Evolutionary conservation across 1,140 invertebrate species (phyloP).

Genomic region (Drosophila nebulosa): DNA sequence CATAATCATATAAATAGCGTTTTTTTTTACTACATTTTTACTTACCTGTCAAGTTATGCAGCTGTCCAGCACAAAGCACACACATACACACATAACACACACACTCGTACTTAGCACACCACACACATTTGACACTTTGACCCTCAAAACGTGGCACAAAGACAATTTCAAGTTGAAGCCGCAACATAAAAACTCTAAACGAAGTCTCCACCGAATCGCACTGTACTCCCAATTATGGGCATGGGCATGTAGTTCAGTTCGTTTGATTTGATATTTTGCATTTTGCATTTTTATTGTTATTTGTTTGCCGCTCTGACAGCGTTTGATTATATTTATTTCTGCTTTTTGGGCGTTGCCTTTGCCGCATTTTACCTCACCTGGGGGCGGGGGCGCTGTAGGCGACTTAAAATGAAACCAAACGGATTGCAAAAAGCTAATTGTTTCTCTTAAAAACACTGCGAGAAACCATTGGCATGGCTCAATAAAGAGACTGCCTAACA

Average conservation of each 20-base stretch:
- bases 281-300: constrained; percentile 69
- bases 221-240: constrained; percentile 60
- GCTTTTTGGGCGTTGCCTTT: constrained; percentile 60
- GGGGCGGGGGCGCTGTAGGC: constrained; percentile 21
- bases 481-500: too few species aligned
- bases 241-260: constrained; percentile 65
- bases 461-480: neutral
- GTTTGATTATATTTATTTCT: constrained; percentile 71
- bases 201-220: neutral
- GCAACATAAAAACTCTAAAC: constrained; percentile 9
- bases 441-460: constrained; percentile 47
- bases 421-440: constrained; percentile 44
- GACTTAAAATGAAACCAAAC: constrained; percentile 20
- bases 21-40: constrained; percentile 6
- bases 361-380: constrained; percentile 46
- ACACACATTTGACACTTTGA: constrained; percentile 56
- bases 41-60: constrained; percentile 21
- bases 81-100: constrained; percentile 7
- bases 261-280: constrained; percentile 45
- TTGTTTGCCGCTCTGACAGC: constrained; percentile 66
- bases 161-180: constrained; percentile 58
- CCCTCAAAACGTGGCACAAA: constrained; percentile 42
- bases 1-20: constrained; percentile 53
- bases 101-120: constrained; percentile 10
- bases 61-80: constrained; percentile 29